phyloP scores from a whole-genome alignment of 2,797 vertebrate species.

The Gambelia wislizenii region DNA sequence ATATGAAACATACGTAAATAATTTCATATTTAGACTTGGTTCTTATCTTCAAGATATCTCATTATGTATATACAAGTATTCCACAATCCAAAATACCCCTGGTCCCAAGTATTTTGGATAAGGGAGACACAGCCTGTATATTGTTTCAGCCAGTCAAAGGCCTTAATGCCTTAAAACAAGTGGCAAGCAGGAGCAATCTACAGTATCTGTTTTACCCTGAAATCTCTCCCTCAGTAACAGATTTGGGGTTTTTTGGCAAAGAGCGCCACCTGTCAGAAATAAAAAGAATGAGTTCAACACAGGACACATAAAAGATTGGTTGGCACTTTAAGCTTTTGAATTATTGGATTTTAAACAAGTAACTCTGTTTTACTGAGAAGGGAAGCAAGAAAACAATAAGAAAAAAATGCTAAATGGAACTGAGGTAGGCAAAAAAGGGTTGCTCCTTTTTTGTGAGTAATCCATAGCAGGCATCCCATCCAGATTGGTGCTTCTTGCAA shows the following conservation, averaged over 20 bases:
- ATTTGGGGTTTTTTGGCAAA: not conserved
- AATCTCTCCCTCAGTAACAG: not conserved
- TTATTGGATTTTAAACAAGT: no score
- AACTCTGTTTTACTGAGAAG: not conserved
- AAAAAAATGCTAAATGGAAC: not conserved
- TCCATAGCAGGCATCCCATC: not conserved
- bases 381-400: not conserved
- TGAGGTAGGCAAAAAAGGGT: not conserved
- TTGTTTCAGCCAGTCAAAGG: not conserved
- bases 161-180: not conserved
- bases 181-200: not conserved
- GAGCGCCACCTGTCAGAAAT: not conserved
- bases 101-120: no score
- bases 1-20: no score
- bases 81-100: no score
- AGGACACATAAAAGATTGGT: not conserved
- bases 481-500: not conserved
- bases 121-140: no score
- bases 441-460: not conserved
- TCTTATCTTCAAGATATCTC: no score
- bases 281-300: not conserved
- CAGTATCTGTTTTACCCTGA: no score
- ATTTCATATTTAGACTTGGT: no score
- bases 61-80: no score
- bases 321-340: not conserved